phyloP scores from a whole-genome alignment of 2,113 vertebrate species.

The Bufo bufo region DNA sequence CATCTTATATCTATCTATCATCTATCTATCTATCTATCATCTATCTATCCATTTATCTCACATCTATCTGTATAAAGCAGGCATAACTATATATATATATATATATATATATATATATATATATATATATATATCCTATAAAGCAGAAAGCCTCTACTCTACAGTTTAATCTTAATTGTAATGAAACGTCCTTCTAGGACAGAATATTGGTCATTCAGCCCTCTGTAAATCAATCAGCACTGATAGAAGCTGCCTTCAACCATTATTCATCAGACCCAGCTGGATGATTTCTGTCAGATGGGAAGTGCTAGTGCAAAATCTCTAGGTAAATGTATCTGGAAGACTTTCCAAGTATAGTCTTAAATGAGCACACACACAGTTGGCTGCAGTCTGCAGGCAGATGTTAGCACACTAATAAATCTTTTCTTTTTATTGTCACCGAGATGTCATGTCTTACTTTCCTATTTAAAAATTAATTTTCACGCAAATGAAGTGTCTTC shows the following conservation, averaged over 20 bases:
- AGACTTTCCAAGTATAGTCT: conserved; percentile 68
- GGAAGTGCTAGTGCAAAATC: conserved; percentile 67
- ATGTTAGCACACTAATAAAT: conserved; percentile 74
- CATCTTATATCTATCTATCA: too few species aligned
- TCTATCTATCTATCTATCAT: too few species aligned
- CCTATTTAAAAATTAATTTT: conserved; percentile 70
- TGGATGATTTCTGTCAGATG: conserved; percentile 72
- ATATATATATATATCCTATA: too few species aligned
- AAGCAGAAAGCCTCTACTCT: too few species aligned
- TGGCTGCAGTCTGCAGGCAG: conserved; percentile 66
- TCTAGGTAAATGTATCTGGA: conserved; percentile 68
- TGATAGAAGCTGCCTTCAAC: conserved; percentile 70
- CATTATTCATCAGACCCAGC: conserved; percentile 72
- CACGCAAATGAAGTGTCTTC: conserved; percentile 55
- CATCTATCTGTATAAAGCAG: too few species aligned
- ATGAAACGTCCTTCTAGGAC: conserved; percentile 68
- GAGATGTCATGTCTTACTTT: conserved; percentile 68
- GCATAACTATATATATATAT: too few species aligned
- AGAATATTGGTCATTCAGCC: conserved; percentile 65
- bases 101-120: too few species aligned
- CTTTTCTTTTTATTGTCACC: conserved; percentile 67
- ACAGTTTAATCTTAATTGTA: neutral
- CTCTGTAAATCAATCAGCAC: conserved; percentile 70
- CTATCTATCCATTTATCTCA: too few species aligned
- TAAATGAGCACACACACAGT: conserved; percentile 64